Base-by-base conservation (phyloP, 2,113 vertebrate species). In the Chinchilla lanigera region DNA sequence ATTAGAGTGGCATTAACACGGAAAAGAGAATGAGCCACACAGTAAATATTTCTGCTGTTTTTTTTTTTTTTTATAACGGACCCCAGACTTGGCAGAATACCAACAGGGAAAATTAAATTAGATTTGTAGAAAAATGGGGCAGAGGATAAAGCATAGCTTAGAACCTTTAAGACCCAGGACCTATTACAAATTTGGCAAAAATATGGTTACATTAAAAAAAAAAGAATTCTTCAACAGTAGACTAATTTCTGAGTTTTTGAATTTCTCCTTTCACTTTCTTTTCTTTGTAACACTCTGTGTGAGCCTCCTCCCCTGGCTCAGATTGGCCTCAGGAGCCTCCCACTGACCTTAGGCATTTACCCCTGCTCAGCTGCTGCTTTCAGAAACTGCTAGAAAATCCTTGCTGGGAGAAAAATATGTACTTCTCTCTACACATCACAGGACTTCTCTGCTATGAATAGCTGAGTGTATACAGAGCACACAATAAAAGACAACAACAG, bases 41-140 rank as follows among this genome's bases (percentile, higher is more conserved):
- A 92, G 89, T 80, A 96, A 97, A 96, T 92, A 95, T 92, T 92
- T 96, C 85, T 90, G 83, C 47, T 96, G 93, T n/a, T n/a, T 95
- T 86, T 93, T 60, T 87, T 33, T 87, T 35, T 54, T 92, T 95
- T 83, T 22, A 85, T 93, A 92, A 93, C 52, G 97, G 65, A 94
- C 22, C 65, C 28, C 5, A 63, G 61, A 3, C 28, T 95, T 92
- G 84, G 90, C 75, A 71, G 87, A 89, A 95, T 85, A 95, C 88
- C 83, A 84, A 60, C 81, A 90, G 81, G 97, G 50, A 56, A 97
- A 89, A 96, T 96, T 87, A 89, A 95, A 89, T 96, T 86, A 80
- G 75, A 93, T 75, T 82, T 73, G 77, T 30, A 87, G 92, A 83
- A 78, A 95, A 93, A 73, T 52, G 67, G 90, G 89, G 20, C 56